Evolutionary conservation across 2,888 invertebrate genomes (phyloP), one percentile per base, ranked within the genome.

Genomic region (Euplagia quadripunctaria): DNA sequence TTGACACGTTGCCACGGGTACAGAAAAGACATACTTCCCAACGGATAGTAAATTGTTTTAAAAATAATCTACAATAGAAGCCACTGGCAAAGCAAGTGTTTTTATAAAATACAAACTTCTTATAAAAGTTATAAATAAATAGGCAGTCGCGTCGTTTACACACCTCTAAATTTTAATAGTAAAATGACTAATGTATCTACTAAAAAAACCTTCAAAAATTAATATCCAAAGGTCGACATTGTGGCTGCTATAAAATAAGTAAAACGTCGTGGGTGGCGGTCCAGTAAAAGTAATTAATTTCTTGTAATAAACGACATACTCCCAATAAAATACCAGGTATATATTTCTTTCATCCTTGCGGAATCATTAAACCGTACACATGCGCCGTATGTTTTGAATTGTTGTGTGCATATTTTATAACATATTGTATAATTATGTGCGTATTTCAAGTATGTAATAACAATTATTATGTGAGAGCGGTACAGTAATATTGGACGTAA

Each of bases 401-500:
- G n/a, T 43, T 64, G 12, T 68, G 12, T 42, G 8, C 41, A 55
- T 55, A 64, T 49, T 61, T 61, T 79, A 78, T 79, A 79, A 78
- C 63, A 72, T 78, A 83, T 85, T 84, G 81, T 82, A 73, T 82
- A 84, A 83, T 83, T 84, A 83, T 70, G 72, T 75, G 70, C 78
- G 69, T 82, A 78, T 79, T 80, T 78, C 71, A 80, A 80, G 82
- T 81, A 79, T 79, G 81, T 84, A 84, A 83, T 83, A 86, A 82
- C 80, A 82, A 85, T 84, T 83, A 86, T 83, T 81, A 84, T 85
- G 82, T 82, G 86, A 85, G 85, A 83, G 83, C 82, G 77, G 85
- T 76, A 41, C 17, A 66, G 31, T 66, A 66, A 66, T 14, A 85
- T 84, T 82, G 79, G 76, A 82, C 71, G 85, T 79, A 82, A 85